Base-by-base conservation (phyloP, 2,888 invertebrate species). In the Drosophila meridionalis region DNA sequence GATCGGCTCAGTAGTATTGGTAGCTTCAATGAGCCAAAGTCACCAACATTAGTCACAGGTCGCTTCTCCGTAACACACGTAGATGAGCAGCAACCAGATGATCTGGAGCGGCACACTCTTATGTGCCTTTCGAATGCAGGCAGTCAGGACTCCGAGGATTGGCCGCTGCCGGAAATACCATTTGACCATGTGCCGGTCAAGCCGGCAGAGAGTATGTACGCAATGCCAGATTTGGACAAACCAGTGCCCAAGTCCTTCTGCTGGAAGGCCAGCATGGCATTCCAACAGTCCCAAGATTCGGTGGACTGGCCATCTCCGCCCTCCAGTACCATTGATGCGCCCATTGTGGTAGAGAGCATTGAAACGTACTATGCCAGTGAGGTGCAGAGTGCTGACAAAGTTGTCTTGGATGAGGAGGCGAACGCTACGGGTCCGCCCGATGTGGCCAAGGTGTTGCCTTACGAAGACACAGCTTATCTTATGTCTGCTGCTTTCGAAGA, bases 231-330 rank as follows among this genome's bases (percentile, higher is more conserved):
- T 64, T 73, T 92, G 36, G 92, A 93, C 75, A 92, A 92, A 43
- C 92, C 93, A 0, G 91, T 92, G 12, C 93, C 93, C 4, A 93
- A 93, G 71, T 90, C 92, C 0, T 93, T 93, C 64, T 93, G 92
- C 71, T 93, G 93, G 93, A 92, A 93, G 69, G 91, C 91, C 3
- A 92, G 92, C 52, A 89, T 92, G 82, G 90, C 92, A 3, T 92
- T 93, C 50, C 93, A 93, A 78, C 92, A 93, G 82, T 95, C 95
- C 12, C 96, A 96, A 91, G 96, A 96, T 78, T 96, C 96, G 8
- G 96, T 97, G 80, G 96, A 96, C 81, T 97, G 97, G 96, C 97
- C 97, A 0, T 96, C 97, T 48, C 96, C 97, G 0, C 96, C 97
- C 9, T 96, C 96, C 0, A 95, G 95, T 71, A 94, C 96, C 28